These are phyloP conservation scores for Clarias gariepinus DNA, from an alignment of 2,113 vertebrate genomes.

Conservation along the genomic window DNA sequence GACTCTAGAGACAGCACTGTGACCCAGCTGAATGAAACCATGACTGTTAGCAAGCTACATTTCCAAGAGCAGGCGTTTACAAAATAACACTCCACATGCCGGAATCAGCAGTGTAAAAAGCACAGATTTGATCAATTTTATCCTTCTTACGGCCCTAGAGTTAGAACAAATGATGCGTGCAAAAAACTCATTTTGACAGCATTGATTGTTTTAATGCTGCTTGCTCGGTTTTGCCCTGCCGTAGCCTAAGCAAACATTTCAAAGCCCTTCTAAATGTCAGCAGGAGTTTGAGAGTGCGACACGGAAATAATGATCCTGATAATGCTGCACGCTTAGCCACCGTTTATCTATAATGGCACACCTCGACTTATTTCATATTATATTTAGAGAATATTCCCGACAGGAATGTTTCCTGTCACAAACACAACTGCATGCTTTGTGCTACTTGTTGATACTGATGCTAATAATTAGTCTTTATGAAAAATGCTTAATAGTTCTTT, in stretches of 20 bases:
- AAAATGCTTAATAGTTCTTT: background rate
- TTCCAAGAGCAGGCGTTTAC: slow-evolving; percentile 63
- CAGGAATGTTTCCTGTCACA: background rate
- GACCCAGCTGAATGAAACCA: slow-evolving; percentile 53
- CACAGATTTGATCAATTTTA: slow-evolving; percentile 43
- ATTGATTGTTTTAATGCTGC: slow-evolving; percentile 50
- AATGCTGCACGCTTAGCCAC: slow-evolving; percentile 48
- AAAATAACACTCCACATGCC: slow-evolving; percentile 55
- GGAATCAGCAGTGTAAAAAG: slow-evolving; percentile 18
- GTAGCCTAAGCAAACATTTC: slow-evolving; percentile 61
- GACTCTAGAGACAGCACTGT: slow-evolving; percentile 57
- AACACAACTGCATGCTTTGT: background rate
- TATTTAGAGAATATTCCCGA: background rate
- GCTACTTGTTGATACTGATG: background rate
- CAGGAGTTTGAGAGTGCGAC: slow-evolving; percentile 38
- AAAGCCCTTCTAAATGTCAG: slow-evolving; percentile 63
- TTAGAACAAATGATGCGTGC: slow-evolving; percentile 67
- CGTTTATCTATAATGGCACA: slow-evolving; percentile 1
- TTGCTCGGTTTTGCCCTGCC: slow-evolving; percentile 37
- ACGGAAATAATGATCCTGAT: slow-evolving; percentile 51
- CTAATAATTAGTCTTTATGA: background rate
- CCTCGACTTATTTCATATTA: slow-evolving; percentile 42
- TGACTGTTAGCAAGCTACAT: slow-evolving; percentile 45
- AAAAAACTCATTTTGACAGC: slow-evolving; percentile 42
- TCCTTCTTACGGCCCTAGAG: slow-evolving; percentile 57